phyloP scores from a whole-genome alignment of 2,888 invertebrate species.

The Sepiola atlantica region DNA sequence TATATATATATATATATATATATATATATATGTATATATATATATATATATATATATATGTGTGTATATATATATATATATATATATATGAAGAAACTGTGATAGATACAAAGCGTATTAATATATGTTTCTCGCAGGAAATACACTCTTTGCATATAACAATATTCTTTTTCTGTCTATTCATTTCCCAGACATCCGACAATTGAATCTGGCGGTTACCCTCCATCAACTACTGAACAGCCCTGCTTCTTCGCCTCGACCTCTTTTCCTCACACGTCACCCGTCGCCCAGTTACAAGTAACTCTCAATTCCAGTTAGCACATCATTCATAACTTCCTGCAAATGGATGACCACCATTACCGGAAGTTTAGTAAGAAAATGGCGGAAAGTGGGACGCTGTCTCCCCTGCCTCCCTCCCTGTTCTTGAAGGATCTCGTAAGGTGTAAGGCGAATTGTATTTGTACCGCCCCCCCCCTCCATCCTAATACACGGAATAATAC shows the following conservation, averaged over 20 bases:
- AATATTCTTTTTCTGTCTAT: not conserved
- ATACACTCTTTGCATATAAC: not conserved
- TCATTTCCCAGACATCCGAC: constrained; percentile 12
- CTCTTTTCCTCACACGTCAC: no score
- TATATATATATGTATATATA: no score
- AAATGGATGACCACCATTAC: not conserved
- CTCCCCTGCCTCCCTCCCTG: not conserved
- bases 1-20: no score
- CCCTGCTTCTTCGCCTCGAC: not conserved
- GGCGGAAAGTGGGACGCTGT: not conserved
- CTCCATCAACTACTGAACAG: not conserved
- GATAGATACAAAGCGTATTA: not conserved
- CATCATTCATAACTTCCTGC: constrained; percentile 20
- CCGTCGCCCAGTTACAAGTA: not conserved
- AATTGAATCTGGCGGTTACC: not conserved
- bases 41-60: not conserved
- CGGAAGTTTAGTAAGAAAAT: constrained; percentile 1
- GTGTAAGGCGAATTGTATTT: not conserved
- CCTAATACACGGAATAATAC: no score
- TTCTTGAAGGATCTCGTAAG: not conserved
- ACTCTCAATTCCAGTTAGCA: not conserved
- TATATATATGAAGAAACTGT: not conserved
- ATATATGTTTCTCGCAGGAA: not conserved
- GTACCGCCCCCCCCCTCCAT: no score
- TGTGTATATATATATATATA: not conserved